These are phyloP conservation scores for Stigmatopora argus DNA, from an alignment of 2,113 vertebrate genomes.

Conservation along the genomic window DNA sequence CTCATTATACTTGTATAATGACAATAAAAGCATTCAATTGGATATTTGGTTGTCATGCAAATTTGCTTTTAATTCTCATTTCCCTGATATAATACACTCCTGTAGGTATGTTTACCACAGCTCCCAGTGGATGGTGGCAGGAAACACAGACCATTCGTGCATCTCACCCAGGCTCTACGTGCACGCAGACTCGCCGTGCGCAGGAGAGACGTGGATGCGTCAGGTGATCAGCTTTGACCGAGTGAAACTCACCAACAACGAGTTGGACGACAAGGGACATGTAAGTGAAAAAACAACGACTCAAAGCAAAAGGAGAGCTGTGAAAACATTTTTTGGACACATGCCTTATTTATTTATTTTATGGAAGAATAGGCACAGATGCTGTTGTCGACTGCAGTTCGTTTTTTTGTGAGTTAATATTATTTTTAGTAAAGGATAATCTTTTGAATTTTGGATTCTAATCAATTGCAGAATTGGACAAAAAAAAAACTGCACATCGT, in stretches of 20 bases:
- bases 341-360: no score
- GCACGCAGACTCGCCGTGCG: slow-evolving; percentile 90
- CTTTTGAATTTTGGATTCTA: background rate
- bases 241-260: slow-evolving; percentile 96
- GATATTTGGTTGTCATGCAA: no score
- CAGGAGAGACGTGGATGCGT: slow-evolving; percentile 91
- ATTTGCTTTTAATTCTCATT: background rate
- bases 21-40: no score
- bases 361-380: no score
- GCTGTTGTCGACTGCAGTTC: no score
- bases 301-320: background rate
- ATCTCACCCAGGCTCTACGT: slow-evolving; percentile 83
- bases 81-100: rapidly evolving
- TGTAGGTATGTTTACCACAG: slow-evolving; percentile 93
- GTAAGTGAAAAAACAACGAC: slow-evolving; percentile 69
- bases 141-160: slow-evolving; percentile 88
- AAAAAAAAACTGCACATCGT: background rate
- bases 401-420: no score
- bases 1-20: no score
- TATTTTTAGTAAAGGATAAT: no score
- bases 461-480: background rate
- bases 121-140: slow-evolving; percentile 97
- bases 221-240: slow-evolving; percentile 93
- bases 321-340: no score
- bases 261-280: slow-evolving; percentile 94